Evolutionary conservation across 2,113 vertebrate genomes (phyloP).

Genomic region (Esox niger): DNA sequence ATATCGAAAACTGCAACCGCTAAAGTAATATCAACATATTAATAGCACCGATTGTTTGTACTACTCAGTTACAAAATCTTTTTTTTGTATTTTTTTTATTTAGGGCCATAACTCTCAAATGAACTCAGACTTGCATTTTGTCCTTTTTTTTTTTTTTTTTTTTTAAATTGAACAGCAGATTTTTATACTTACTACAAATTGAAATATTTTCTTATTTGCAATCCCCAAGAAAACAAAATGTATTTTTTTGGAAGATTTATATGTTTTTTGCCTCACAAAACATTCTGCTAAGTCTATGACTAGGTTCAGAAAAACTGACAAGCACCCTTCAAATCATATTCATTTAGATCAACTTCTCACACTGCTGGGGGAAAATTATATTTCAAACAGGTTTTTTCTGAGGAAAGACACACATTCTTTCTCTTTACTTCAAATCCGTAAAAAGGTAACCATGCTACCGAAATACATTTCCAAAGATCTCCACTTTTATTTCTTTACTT

Average conservation of each 20-base stretch:
- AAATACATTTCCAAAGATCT: constrained; percentile 66
- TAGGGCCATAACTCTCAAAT: constrained; percentile 31
- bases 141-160: constrained; percentile 18
- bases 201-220: constrained; percentile 44
- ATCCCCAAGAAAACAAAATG: constrained; percentile 66
- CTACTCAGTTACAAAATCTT: constrained; percentile 44
- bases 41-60: constrained; percentile 69
- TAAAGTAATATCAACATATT: constrained; percentile 69
- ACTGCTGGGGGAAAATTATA: constrained; percentile 58
- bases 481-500: constrained; percentile 60
- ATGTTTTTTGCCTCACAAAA: constrained; percentile 73
- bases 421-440: constrained; percentile 78
- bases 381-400: constrained; percentile 44
- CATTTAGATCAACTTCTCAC: constrained; percentile 78
- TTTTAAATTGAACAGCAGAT: constrained; percentile 45
- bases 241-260: constrained; percentile 24
- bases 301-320: constrained; percentile 63
- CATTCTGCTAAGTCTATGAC: constrained; percentile 65
- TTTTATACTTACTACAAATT: constrained; percentile 45
- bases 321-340: constrained; percentile 80
- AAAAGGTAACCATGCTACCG: constrained; percentile 74
- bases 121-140: constrained; percentile 24
- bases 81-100: no score
- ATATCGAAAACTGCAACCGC: constrained; percentile 78
- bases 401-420: constrained; percentile 77